Evolutionary conservation across 2,888 invertebrate genomes (phyloP).

Genomic region (Dendrolimus pini): DNA sequence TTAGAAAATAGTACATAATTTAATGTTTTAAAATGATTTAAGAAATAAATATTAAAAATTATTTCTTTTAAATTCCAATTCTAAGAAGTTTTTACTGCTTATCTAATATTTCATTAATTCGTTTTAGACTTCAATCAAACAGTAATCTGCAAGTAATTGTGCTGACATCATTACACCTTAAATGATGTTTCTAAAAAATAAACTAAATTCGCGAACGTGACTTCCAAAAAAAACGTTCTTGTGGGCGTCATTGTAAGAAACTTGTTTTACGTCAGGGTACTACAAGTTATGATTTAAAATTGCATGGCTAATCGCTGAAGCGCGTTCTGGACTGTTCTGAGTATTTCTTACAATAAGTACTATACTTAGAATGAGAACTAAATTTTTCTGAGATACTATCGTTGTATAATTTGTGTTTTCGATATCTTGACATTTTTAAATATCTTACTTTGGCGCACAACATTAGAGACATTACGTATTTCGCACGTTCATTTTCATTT

Average conservation of each 20-base stretch:
- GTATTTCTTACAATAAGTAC: conserved; percentile 6
- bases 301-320: conserved; percentile 26
- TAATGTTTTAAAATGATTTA: no score
- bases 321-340: conserved; percentile 17
- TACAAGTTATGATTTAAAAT: conserved; percentile 28
- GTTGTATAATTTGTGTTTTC: no score
- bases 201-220: conserved; percentile 1
- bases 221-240: conserved; percentile 2
- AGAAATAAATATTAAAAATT: no score
- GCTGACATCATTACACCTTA: neutral
- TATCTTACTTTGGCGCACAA: no score
- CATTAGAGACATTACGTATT: no score
- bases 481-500: no score
- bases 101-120: neutral
- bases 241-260: conserved; percentile 19
- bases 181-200: conserved; percentile 1
- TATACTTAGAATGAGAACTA: no score
- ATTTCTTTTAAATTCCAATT: no score
- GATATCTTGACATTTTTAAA: no score
- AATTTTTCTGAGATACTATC: no score
- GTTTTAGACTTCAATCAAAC: neutral
- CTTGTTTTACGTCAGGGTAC: conserved; percentile 23
- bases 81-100: neutral
- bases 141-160: neutral
- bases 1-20: no score